Base-by-base conservation (phyloP, 2,113 vertebrate species). In the Bufo gargarizans region DNA sequence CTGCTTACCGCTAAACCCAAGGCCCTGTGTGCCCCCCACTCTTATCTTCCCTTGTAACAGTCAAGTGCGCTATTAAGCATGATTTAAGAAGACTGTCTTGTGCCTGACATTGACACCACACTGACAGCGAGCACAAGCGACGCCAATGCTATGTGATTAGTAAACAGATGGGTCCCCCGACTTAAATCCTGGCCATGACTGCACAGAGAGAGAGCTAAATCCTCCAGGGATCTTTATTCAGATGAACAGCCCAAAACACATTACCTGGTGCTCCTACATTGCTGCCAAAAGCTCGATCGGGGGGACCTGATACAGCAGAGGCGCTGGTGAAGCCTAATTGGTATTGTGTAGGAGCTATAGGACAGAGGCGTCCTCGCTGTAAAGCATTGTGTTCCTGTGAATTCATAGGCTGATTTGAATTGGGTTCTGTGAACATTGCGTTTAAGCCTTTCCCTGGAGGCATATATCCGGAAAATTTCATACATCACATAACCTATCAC, bases 231-330 rank as follows among this genome's bases (percentile, higher is more conserved):
- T 92, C 93, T 93, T 84, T 90, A 87, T 93, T 95, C 91, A 92
- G 92, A 91, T 92, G 92, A 91, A 92, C 86, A 86, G 80, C 90
- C 87, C 89, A 87, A 89, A 91, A 92, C 94, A 92, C 91, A 91
- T 63, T 91, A 91, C 92, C 93, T 94, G 93, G 93, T 93, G 92
- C 92, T 92, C 91, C 90, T 88, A 93, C 91, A 94, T 85, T 91
- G 91, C 91, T 93, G 93, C 94, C 94, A 93, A 63, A 91, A 91
- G 89, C 91, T 92, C 94, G 93, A 94, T 95, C 93, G 92, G 93
- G 91, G 89, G 90, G 93, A 93, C 91, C 92, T 0, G 16, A 93
- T 92, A 89, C 90, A 90, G 90, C 77, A 91, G 91, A 89, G 92
- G 92, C 85, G 88, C 87, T 92, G 91, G 81, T 85, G 88, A 91